Percentiles rank a stretch among this genome's conserved stretches.
Conservation (phyloP, 2,797 vertebrate species). For the Chelonia mydas region DNA sequence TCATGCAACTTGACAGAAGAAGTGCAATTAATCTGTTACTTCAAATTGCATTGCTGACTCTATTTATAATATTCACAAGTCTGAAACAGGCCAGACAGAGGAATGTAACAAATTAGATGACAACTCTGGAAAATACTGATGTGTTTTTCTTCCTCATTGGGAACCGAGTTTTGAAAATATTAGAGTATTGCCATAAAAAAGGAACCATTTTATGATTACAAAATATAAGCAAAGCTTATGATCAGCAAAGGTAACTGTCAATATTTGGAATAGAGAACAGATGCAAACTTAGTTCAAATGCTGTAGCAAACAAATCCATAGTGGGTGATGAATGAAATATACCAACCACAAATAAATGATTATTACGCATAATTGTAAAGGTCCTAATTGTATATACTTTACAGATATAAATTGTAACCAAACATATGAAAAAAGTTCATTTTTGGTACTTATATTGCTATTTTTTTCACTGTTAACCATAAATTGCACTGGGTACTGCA, state of each 20-base stretch:
- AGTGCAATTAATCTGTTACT: constrained; percentile 13
- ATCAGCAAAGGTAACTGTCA: neutral
- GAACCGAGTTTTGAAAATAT: neutral
- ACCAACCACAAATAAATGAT: neutral
- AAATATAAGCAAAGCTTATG: neutral
- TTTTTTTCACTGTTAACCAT: neutral
- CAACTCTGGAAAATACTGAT: neutral
- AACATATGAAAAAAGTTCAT: neutral
- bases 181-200: neutral
- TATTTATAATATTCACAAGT: constrained; percentile 40
- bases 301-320: neutral
- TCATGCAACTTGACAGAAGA: constrained; percentile 11
- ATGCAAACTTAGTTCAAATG: neutral
- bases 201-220: neutral
- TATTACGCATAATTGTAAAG: neutral
- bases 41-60: constrained; percentile 15
- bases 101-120: constrained; percentile 16
- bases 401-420: neutral
- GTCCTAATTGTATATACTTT: neutral
- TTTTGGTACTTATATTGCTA: neutral
- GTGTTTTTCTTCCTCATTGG: neutral
- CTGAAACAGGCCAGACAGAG: neutral
- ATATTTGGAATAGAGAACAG: neutral
- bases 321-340: neutral
- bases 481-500: neutral